Base-by-base conservation (phyloP, 2,888 invertebrate genomes). In the Epiblema foenella region DNA sequence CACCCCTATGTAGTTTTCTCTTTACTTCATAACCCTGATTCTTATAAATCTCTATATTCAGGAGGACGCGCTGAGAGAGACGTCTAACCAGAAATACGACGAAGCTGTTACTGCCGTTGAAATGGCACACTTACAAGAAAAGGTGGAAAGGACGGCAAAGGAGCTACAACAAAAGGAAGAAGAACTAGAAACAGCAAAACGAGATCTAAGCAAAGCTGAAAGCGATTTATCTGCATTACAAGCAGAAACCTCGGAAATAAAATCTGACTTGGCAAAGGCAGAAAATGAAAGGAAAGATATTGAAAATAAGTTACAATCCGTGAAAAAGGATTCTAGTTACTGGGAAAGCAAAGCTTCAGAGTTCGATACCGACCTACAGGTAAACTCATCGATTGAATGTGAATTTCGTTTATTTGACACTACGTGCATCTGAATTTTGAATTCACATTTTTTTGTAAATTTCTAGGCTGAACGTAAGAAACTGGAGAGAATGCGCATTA, bases 341-440 rank as follows among this genome's bases (percentile, higher is more conserved):
- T 94, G 95, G 88, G 95, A 96, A 82, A 94, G 94, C 58, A 96
- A 95, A 83, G 89, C 95, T 12, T 90, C 93, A 0, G 95, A 95
- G 78, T 83, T 95, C 51, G 95, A 96, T 77, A 91, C 90, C 54
- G 95, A 96, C 78, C 81, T 95, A 62, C 93, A 94, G 87, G 94
- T 94, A 86, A 68, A 60, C 69, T 29, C 51, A 68, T 70, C n/a
- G 42, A 69, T 54, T 39, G 46, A 56, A 59, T 20, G 8, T 33
- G 9, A 12, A 46, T 46, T 20, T 42, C 18, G 29, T 56, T 33
- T 24, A 12, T 15, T 58, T 39, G 10, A 20, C 11, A 62, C 10
- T 52, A 42, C n/a, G n/a, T n/a, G n/a, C 8, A 18, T 18, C 39
- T 20, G 49, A 24, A 67, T 54, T 20, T 8, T 12, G 29, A 52